Evolutionary conservation across 2,113 vertebrate genomes (phyloP), one percentile per base, ranked within the genome.

Genomic region (Paralichthys olivaceus): DNA sequence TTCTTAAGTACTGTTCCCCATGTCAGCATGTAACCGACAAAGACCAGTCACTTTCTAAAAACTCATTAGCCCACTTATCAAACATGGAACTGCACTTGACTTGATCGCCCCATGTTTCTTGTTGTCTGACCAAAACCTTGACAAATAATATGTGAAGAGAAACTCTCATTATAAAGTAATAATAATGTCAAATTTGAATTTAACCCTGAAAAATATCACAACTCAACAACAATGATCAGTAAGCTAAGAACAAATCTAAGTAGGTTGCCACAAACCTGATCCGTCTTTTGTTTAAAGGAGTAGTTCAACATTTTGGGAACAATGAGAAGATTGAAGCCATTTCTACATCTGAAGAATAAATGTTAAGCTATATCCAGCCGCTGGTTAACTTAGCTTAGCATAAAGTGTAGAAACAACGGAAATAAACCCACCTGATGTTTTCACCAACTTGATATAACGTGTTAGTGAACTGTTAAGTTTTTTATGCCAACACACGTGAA

Each of bases 1-100:
- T 91, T 88, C 64, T 59, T 80, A 90, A 91, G 93, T 94, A 94
- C 93, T 95, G 92, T 94, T 89, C 79, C 90, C 90, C 85, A 80
- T 59, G 77, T 87, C 84, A 59, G 82, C 83, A 83, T 75, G 87
- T 86, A 85, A 90, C 87, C 88, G 84, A 84, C 78, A 90, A 81
- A 83, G 76, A 74, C 63, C 65, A 58, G 61, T 85, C 87, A 86
- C 83, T 84, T 79, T 79, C 55, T 67, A 25, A 84, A 59, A 72
- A 71, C 53, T 71, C 51, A 64, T 60, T 15, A 34, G 59, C 64
- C 81, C 72, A 61, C 56, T 28, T 60, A 67, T 54, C 51, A 69
- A 64, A 72, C 1, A 49, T 62, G 47, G 80, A 71, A 59, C 71
- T 20, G 61, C 43, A 79, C 69, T 45, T 60, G 34, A 68, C 63